A percentile compares a stretch with the other conserved stretches of the same genome.
phyloP scores from a whole-genome alignment of 2,888 invertebrate genomes.

The Agonopterix alstromeriana region DNA sequence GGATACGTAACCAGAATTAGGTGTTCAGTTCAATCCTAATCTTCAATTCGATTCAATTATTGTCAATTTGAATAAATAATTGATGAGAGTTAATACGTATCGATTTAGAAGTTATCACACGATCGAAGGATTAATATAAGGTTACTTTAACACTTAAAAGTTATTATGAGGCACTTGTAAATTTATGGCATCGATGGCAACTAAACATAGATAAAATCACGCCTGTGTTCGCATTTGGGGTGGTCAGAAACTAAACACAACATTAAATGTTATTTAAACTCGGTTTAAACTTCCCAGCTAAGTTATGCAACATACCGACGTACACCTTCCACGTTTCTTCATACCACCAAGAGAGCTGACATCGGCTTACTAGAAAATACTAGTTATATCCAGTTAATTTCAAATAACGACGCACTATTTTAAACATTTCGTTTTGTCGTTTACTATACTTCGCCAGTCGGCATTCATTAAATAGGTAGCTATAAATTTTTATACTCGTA shows the following conservation, averaged over 20 bases:
- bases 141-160: too few relatives aligned
- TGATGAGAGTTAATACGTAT: too few relatives aligned
- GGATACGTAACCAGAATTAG: too few relatives aligned
- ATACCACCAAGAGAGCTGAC: conserved; percentile 30
- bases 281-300: conserved; percentile 26
- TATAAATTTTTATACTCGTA: background rate
- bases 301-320: conserved; percentile 39
- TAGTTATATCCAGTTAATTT: conserved; percentile 43
- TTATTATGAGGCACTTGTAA: too few relatives aligned
- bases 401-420: conserved; percentile 37
- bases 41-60: too few relatives aligned
- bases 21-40: too few relatives aligned
- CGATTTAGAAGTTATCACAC: too few relatives aligned
- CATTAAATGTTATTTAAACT: conserved; percentile 20
- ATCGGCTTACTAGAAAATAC: conserved; percentile 31
- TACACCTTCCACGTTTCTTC: conserved; percentile 46
- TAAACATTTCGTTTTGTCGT: conserved; percentile 12
- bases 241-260: background rate
- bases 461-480: background rate
- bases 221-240: too few relatives aligned
- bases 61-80: too few relatives aligned
- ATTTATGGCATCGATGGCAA: too few relatives aligned
- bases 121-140: too few relatives aligned
- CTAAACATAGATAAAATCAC: too few relatives aligned
- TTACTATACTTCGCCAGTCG: background rate